Percentiles rank a stretch among this genome's conserved stretches.
These are phyloP conservation scores for Harpalus rufipes DNA, from an alignment of 2,888 invertebrate genomes.

Conservation along the genomic window DNA sequence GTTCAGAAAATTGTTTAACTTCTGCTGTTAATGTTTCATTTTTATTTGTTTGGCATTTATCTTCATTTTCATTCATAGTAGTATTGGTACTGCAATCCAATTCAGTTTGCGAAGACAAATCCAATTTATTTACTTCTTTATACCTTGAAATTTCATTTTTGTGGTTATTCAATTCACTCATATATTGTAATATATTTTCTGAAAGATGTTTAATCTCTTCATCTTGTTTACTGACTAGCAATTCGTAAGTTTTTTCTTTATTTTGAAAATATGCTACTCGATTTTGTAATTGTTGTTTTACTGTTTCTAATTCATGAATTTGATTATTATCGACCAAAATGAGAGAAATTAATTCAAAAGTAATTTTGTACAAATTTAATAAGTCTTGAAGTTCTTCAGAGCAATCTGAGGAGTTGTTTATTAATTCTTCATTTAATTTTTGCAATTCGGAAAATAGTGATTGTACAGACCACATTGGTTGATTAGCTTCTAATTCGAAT, in stretches of 20 bases:
- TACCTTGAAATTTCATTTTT: constrained; percentile 30
- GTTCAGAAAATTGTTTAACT: neutral
- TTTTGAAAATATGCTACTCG: neutral
- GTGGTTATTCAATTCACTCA: constrained; percentile 8
- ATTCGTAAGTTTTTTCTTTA: constrained; percentile 36
- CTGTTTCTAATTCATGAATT: constrained; percentile 30
- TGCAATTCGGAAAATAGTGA: constrained; percentile 9
- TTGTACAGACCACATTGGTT: neutral
- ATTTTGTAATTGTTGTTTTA: neutral
- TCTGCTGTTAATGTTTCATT: neutral
- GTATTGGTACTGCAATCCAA: neutral
- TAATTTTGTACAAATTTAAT: constrained; percentile 21
- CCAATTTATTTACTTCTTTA: constrained; percentile 12
- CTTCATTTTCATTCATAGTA: constrained; percentile 9
- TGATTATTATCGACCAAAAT: neutral
- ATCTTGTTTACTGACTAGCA: constrained; percentile 31
- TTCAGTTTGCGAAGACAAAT: constrained; percentile 1
- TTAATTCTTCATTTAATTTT: constrained; percentile 4
- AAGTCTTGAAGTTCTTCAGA: constrained; percentile 38
- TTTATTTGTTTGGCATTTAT: too few species aligned
- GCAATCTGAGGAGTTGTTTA: neutral
- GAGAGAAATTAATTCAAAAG: constrained; percentile 3
- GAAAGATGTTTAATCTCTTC: constrained; percentile 48
- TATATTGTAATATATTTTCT: constrained; percentile 45
- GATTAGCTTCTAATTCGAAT: constrained; percentile 23